Percentiles rank a stretch among this genome's conserved stretches.
These are phyloP conservation scores for Silurus asotus DNA, from an alignment of 2,113 vertebrate genomes.

Conservation along the genomic window DNA sequence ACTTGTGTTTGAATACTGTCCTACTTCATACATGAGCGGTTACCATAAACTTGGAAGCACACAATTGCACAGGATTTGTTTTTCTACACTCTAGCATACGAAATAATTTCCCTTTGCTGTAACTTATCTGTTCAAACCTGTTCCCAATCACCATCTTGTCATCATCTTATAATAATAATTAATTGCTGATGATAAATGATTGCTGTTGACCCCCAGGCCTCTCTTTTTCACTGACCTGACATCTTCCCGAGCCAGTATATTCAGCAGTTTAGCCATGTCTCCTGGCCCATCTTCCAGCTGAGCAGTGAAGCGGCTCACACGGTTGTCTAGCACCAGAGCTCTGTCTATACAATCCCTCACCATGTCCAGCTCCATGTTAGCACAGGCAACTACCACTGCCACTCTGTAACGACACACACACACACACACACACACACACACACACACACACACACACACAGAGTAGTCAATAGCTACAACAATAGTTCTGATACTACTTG, in stretches of 20 bases:
- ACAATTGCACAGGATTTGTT: neutral
- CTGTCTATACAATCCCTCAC: conserved; percentile 80
- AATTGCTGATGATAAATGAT: neutral
- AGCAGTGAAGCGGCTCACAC: conserved; percentile 81
- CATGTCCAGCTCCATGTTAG: conserved; percentile 82
- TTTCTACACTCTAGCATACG: neutral
- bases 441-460: conserved; percentile 24
- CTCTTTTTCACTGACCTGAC: conserved; percentile 72
- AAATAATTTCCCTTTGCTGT: neutral
- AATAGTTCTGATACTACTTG: neutral
- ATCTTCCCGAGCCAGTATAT: conserved; percentile 82
- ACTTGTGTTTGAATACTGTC: neutral
- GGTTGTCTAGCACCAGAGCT: conserved; percentile 80
- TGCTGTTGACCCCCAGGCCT: neutral
- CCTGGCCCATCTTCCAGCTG: conserved; percentile 77
- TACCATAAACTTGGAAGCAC: neutral
- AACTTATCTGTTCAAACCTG: neutral
- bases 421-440: conserved; percentile 20
- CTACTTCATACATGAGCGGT: neutral
- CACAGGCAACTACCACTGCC: conserved; percentile 82
- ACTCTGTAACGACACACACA: conserved; percentile 70
- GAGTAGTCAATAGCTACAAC: neutral
- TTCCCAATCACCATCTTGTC: neutral
- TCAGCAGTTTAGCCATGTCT: conserved; percentile 83
- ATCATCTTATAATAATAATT: neutral